These are phyloP conservation scores for Elysia chlorotica DNA, from an alignment of 1,140 invertebrate species.

Conservation along the genomic window DNA sequence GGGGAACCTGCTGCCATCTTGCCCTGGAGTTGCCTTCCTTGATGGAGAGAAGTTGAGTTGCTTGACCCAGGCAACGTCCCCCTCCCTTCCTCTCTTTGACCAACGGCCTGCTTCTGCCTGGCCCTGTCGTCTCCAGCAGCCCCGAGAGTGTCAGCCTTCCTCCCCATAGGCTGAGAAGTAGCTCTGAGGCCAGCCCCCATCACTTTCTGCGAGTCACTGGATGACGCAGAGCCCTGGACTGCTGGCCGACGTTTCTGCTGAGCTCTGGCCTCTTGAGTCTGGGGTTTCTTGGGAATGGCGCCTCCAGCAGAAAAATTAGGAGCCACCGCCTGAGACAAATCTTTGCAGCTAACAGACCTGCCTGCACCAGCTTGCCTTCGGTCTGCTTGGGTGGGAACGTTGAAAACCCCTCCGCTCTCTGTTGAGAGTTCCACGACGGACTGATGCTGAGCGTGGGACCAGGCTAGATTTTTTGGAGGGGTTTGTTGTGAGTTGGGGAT, in stretches of 20 bases:
- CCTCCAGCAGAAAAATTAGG: background rate
- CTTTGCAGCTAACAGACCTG: background rate
- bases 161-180: too few species aligned
- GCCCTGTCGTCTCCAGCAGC: background rate
- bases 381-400: background rate
- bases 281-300: background rate
- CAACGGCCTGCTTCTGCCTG: background rate
- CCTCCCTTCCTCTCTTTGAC: background rate
- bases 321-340: background rate
- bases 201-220: too few species aligned
- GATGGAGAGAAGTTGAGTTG: too few species aligned
- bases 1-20: background rate
- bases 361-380: slow-evolving; percentile 9
- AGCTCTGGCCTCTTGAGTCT: background rate
- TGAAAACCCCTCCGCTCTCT: slow-evolving; percentile 4
- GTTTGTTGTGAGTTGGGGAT: too few species aligned
- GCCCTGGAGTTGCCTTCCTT: background rate
- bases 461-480: slow-evolving; percentile 1
- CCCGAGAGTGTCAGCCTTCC: slow-evolving; percentile 2
- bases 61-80: background rate
- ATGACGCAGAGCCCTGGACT: slow-evolving; percentile 27
- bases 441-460: background rate
- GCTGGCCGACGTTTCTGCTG: slow-evolving; percentile 16
- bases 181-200: too few species aligned
- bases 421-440: background rate